phyloP scores from a whole-genome alignment of 1,140 invertebrate genomes.

The Pseudomyrmex dendroicus region DNA sequence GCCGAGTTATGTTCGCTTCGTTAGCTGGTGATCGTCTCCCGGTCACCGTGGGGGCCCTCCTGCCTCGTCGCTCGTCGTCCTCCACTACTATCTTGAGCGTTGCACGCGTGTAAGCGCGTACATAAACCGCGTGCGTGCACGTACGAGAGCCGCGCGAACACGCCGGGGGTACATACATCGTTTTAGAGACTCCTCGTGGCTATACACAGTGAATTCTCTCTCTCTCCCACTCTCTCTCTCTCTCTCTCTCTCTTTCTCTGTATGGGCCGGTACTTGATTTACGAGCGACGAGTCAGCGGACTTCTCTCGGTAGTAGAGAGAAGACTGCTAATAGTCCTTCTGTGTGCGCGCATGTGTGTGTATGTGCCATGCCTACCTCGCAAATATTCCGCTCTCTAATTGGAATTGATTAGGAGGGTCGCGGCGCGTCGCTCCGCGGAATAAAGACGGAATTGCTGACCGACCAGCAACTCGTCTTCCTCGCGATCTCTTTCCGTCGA shows the following conservation, averaged over 20 bases:
- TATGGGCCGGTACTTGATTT: constrained; percentile 82
- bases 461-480: constrained; percentile 52
- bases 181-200: constrained; percentile 27
- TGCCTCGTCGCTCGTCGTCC: constrained; percentile 49
- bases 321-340: constrained; percentile 84
- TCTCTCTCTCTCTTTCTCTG: constrained; percentile 57
- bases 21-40: constrained; percentile 75
- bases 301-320: constrained; percentile 78
- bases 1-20: constrained; percentile 84
- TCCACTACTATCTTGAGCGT: constrained; percentile 7
- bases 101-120: not conserved
- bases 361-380: constrained; percentile 72
- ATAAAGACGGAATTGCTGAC: constrained; percentile 81
- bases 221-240: not conserved
- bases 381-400: constrained; percentile 86
- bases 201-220: constrained; percentile 13
- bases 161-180: constrained; percentile 17
- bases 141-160: constrained; percentile 30
- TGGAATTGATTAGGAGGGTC: constrained; percentile 85
- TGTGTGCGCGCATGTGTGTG: constrained; percentile 52
- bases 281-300: constrained; percentile 78
- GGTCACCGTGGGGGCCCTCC: constrained; percentile 64
- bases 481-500: constrained; percentile 25
- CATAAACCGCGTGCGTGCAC: not conserved
- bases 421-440: constrained; percentile 73